Base-by-base conservation (phyloP, 2,888 invertebrate genomes). In the Calameuta filiformis region DNA sequence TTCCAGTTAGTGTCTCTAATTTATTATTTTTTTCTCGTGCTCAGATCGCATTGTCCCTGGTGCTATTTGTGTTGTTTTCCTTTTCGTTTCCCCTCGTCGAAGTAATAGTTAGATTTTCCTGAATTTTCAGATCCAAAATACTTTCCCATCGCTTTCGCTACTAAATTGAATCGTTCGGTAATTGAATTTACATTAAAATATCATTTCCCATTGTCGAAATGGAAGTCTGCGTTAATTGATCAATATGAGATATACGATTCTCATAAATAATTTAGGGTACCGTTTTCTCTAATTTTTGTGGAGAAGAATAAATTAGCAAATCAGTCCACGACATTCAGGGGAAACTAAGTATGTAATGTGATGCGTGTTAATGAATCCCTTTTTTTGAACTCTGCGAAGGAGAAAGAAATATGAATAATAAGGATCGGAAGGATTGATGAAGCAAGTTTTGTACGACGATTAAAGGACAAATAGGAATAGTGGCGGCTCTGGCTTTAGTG, bases 401-500 rank as follows among this genome's bases (percentile, higher is more conserved):
- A 34, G 30, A 71, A 33, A 34, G 34, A 1, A 71, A 71, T 33
- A 12, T 12, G 56, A 56, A 56, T 56, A 12, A 30, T 31, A 31
- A 76, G 76, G 75, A 73, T 73, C n/a, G 74, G 76, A 68, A 37
- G 76, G 76, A 77, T 76, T 73, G 79, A 82, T 77, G 79, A 77
- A 77, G 80, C 71, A 76, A 82, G 79, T 82, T 83, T 83, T 83
- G 82, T 83, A 83, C 83, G 81, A 82, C 35, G 40, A 75, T 69
- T 75, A 76, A 78, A 76, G 76, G 77, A 79, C 79, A 81, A 78
- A 80, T 75, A 78, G 81, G 77, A 79, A 75, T 82, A 82, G 80
- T 77, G 75, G 69, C 81, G 81, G 82, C 40, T 76, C 77, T 82
- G 79, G 82, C 76, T 79, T 79, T 31, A 71, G 71, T 78, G 75